These are phyloP conservation scores for Lasioglossum oenotherae DNA, from an alignment of 2,888 invertebrate species.

Conservation along the genomic window DNA sequence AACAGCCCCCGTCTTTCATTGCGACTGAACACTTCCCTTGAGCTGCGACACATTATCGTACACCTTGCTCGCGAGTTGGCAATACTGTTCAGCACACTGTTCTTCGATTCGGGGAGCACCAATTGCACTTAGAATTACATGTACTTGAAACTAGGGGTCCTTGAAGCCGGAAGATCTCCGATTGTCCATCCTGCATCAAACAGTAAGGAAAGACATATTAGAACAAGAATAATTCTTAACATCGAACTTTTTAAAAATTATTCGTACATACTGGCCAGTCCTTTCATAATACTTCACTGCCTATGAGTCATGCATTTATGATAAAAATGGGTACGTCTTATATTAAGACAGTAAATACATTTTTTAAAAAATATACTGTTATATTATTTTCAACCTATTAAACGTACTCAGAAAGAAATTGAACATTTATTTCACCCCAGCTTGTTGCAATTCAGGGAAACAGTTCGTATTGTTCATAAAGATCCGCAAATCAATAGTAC, in stretches of 20 bases:
- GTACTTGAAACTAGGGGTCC: not conserved
- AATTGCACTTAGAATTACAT: not conserved
- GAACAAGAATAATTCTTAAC: not conserved
- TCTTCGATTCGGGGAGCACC: not conserved
- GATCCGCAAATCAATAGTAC: too few species aligned
- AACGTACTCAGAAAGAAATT: too few species aligned
- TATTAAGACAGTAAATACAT: too few species aligned
- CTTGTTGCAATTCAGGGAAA: too few species aligned
- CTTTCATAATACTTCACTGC: too few species aligned
- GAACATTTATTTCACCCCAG: too few species aligned
- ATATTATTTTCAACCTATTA: too few species aligned
- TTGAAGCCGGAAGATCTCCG: too few species aligned
- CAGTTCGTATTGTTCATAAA: too few species aligned
- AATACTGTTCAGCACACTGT: slow-evolving; percentile 11
- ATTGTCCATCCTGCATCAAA: slow-evolving; percentile 2
- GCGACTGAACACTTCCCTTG: slow-evolving; percentile 12
- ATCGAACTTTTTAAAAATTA: not conserved
- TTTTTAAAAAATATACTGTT: too few species aligned
- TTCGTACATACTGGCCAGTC: not conserved
- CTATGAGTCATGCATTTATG: too few species aligned
- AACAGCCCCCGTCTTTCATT: slow-evolving; percentile 24
- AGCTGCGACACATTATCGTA: slow-evolving; percentile 52
- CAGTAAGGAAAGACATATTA: not conserved
- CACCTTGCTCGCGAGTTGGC: slow-evolving; percentile 22
- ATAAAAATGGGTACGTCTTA: too few species aligned